These are phyloP conservation scores for Litoditis marina DNA, from an alignment of 2,888 invertebrate genomes.

Conservation along the genomic window DNA sequence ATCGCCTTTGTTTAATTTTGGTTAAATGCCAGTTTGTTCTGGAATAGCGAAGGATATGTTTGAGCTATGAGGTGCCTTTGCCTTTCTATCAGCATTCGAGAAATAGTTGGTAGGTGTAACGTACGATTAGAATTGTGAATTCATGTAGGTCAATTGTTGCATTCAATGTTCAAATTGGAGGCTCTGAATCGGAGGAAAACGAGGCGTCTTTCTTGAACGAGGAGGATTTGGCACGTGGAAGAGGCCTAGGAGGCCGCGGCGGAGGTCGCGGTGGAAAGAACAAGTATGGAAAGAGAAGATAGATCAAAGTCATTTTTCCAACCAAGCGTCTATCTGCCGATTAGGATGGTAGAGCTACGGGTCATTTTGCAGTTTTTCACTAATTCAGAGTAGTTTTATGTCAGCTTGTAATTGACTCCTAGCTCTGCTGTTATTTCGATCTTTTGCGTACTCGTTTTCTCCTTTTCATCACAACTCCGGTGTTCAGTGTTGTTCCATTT, in stretches of 20 bases:
- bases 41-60: too few relatives aligned
- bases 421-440: too few relatives aligned
- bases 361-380: neutral
- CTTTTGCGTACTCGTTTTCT: too few relatives aligned
- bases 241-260: slow-evolving; percentile 25
- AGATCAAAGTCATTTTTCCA: slow-evolving; percentile 1
- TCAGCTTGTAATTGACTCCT: neutral
- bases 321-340: too few relatives aligned
- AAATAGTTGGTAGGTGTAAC: neutral
- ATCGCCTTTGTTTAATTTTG: neutral
- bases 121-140: too few relatives aligned
- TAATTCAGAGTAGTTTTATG: neutral
- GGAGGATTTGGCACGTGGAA: slow-evolving; percentile 44
- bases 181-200: slow-evolving; percentile 22
- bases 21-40: neutral
- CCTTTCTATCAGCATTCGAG: too few relatives aligned
- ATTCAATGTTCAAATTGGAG: too few relatives aligned
- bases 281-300: slow-evolving; percentile 45
- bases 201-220: slow-evolving; percentile 29
- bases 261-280: slow-evolving; percentile 34
- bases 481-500: too few relatives aligned
- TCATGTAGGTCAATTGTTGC: too few relatives aligned
- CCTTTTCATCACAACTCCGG: too few relatives aligned
- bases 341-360: too few relatives aligned
- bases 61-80: too few relatives aligned